Percentiles rank a stretch among this genome's conserved stretches.
Conservation (phyloP, 1,140 invertebrate genomes). For the Drosophila kepulauana region DNA sequence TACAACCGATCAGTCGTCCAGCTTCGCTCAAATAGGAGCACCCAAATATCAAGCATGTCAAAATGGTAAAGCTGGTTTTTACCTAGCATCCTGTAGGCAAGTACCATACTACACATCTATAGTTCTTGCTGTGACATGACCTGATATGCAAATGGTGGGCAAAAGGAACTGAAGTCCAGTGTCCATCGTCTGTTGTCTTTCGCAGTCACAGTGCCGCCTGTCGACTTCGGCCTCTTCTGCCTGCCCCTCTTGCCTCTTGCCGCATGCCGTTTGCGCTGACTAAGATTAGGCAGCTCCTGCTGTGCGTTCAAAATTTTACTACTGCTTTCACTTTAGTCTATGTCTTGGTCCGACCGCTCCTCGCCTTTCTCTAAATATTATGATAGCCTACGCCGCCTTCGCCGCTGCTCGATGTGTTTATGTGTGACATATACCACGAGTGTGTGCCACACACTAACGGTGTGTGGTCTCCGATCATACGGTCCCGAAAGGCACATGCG, state of each 20-base stretch:
- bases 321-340: conserved; percentile 71
- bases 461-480: conserved; percentile 66
- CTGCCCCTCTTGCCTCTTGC: neutral
- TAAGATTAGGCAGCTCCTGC: conserved; percentile 71
- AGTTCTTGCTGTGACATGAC: conserved; percentile 26
- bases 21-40: conserved; percentile 75
- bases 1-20: conserved; percentile 7
- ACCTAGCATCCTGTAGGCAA: neutral
- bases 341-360: neutral
- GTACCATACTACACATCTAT: neutral
- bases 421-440: conserved; percentile 71
- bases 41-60: conserved; percentile 76
- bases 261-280: conserved; percentile 2
- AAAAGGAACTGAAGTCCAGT: conserved; percentile 50
- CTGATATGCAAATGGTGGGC: conserved; percentile 73
- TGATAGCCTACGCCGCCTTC: conserved; percentile 55
- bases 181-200: conserved; percentile 35
- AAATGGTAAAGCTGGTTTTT: conserved; percentile 59
- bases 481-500: conserved; percentile 30
- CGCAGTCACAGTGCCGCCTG: conserved; percentile 60
- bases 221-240: neutral
- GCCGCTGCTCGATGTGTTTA: conserved; percentile 43
- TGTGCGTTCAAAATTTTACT: conserved; percentile 74
- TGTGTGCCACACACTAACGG: conserved; percentile 13
- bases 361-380: conserved; percentile 80